A percentile compares a stretch with the other conserved stretches of the same genome.
phyloP scores from a whole-genome alignment of 1,140 invertebrate species.

The Drosophila kurseongensis region DNA sequence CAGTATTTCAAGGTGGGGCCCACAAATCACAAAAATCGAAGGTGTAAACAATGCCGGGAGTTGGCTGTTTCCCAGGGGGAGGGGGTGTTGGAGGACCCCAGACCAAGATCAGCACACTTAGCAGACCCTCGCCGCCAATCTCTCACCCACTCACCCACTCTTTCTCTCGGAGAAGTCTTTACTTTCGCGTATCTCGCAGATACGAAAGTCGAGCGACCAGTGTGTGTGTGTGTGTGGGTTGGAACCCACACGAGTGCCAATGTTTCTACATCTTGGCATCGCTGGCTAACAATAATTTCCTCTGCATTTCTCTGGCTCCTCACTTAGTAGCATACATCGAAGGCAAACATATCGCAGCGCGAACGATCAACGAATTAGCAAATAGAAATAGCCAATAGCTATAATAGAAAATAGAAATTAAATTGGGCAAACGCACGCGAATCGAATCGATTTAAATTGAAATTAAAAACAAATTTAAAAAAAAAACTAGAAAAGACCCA shows the following conservation, averaged over 20 bases:
- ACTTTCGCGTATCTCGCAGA: conserved; percentile 4
- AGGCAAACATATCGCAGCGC: conserved; percentile 81
- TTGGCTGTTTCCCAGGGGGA: conserved; percentile 2
- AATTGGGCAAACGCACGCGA: conserved; percentile 36
- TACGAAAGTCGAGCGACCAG: conserved; percentile 24
- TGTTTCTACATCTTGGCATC: conserved; percentile 37
- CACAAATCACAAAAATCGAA: conserved; percentile 77
- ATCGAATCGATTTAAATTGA: conserved; percentile 20
- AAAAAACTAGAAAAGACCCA: conserved; percentile 5
- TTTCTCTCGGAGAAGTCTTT: not conserved
- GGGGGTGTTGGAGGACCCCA: conserved; percentile 4
- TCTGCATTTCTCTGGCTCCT: conserved; percentile 48
- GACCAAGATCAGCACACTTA: conserved; percentile 61
- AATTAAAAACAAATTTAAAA: conserved; percentile 1
- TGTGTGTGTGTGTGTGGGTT: conserved; percentile 17
- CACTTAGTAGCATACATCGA: conserved; percentile 82
- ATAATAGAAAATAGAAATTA: conserved; percentile 56
- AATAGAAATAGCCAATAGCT: conserved; percentile 56
- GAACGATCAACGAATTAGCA: conserved; percentile 77
- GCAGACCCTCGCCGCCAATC: conserved; percentile 19
- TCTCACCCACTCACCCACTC: no score
- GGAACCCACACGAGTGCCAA: conserved; percentile 32
- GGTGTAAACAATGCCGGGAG: conserved; percentile 75
- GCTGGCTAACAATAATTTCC: conserved; percentile 60
- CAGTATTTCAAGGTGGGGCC: conserved; percentile 65